Conservation (phyloP, 2,888 invertebrate species). For the Drosophila anceps region DNA sequence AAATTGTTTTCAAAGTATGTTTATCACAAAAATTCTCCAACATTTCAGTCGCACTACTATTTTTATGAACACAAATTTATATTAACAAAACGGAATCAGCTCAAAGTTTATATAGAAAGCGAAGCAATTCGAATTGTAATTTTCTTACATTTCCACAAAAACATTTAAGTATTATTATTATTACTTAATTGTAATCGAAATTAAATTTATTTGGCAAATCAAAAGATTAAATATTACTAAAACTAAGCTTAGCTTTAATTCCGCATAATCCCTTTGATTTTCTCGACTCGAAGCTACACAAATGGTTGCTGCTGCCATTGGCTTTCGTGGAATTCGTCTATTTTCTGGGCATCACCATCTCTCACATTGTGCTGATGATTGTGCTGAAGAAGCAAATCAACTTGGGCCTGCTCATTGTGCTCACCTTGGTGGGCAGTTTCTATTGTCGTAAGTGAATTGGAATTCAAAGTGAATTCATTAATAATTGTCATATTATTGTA, state of each 20-base stretch:
- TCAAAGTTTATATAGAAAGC: too few species aligned
- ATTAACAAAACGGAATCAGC: too few species aligned
- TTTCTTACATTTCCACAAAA: too few species aligned
- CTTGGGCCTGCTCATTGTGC: conserved; percentile 80
- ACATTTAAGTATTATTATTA: background rate
- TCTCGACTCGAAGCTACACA: conserved; percentile 75
- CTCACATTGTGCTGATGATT: conserved; percentile 83
- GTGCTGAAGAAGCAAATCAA: conserved; percentile 62
- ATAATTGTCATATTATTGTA: background rate
- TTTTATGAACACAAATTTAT: too few species aligned
- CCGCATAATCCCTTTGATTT: background rate
- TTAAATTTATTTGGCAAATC: background rate
- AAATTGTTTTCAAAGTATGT: too few species aligned
- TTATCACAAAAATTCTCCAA: too few species aligned
- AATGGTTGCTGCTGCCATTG: conserved; percentile 78
- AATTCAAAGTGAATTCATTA: background rate
- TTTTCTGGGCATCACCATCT: conserved; percentile 50
- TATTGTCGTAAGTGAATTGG: conserved; percentile 75
- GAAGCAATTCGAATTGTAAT: background rate
- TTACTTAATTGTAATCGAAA: background rate
- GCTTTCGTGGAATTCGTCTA: conserved; percentile 73
- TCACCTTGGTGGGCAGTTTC: conserved; percentile 82
- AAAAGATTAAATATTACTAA: background rate
- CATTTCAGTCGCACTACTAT: too few species aligned
- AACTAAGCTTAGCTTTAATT: background rate